Evolutionary conservation across 2,113 vertebrate genomes (phyloP).

Genomic region (Telmatochromis sp.): DNA sequence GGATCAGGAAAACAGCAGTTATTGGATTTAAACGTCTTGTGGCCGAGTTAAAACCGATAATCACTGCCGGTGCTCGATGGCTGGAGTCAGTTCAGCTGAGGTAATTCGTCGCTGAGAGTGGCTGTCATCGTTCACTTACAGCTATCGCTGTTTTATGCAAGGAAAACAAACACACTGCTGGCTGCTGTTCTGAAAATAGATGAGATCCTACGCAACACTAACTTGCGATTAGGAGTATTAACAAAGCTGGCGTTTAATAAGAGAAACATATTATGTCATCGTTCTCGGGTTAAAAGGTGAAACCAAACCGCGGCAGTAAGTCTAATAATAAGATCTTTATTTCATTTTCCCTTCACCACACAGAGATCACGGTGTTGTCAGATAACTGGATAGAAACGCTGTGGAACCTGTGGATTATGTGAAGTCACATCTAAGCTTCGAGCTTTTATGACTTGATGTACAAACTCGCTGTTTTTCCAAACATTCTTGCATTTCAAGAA

Average conservation of each 20-base stretch:
- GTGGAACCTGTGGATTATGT: not conserved
- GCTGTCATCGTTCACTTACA: conserved; percentile 33
- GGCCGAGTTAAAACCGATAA: conserved; percentile 1
- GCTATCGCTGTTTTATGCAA: not conserved
- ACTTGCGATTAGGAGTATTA: not conserved
- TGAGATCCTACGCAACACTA: not conserved
- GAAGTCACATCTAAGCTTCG: not conserved
- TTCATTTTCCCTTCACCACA: not conserved
- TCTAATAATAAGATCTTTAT: not conserved
- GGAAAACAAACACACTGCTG: not conserved
- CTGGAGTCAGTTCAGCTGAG: not conserved
- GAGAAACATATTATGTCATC: not conserved
- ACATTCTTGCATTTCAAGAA: conserved; percentile 40
- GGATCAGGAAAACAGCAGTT: conserved; percentile 15
- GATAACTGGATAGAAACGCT: not conserved
- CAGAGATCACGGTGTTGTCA: not conserved
- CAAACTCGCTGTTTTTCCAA: not conserved
- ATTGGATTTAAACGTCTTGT: conserved; percentile 6
- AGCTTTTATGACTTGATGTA: not conserved
- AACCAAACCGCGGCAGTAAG: not conserved
- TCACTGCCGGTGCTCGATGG: not conserved
- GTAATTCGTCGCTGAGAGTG: conserved; percentile 37
- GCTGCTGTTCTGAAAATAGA: not conserved
- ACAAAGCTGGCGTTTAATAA: not conserved
- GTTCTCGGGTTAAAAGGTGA: not conserved